Conservation (phyloP, 2,797 vertebrate genomes). For the Falco peregrinus region DNA sequence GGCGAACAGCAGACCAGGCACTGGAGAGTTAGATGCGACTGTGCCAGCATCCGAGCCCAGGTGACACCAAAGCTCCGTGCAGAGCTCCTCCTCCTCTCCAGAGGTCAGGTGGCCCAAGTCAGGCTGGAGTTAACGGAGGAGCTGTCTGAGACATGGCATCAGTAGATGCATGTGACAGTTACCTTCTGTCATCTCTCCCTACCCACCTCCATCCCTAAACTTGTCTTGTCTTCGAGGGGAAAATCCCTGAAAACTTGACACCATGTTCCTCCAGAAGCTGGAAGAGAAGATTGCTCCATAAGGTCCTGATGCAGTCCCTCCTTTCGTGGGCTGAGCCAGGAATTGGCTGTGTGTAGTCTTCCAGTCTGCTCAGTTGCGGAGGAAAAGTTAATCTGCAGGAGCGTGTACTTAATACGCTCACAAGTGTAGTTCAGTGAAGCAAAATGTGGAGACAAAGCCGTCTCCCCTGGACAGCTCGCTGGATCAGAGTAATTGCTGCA, state of each 20-base stretch:
- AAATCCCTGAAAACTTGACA: not conserved
- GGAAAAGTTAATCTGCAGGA: not conserved
- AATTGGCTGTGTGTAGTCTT: not conserved
- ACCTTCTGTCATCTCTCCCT: not conserved
- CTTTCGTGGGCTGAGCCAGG: not conserved
- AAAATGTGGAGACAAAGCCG: not conserved
- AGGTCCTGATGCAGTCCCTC: not conserved
- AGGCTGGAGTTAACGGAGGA: not conserved
- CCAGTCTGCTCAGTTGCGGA: not conserved
- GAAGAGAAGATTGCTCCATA: rapidly evolving
- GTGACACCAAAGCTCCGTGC: not conserved
- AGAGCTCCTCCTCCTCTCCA: not conserved
- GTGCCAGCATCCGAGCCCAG: not conserved
- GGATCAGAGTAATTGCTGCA: not conserved
- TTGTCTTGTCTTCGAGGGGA: not conserved
- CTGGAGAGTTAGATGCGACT: not conserved
- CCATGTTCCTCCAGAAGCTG: not conserved
- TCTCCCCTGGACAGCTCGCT: not conserved
- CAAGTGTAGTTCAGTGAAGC: not conserved
- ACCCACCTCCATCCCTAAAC: not conserved
- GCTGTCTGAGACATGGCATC: not conserved
- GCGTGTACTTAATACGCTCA: rapidly evolving
- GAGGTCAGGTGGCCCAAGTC: not conserved
- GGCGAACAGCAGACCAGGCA: rapidly evolving
- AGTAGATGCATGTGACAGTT: not conserved